Evolutionary conservation across 2,888 invertebrate genomes (phyloP), one percentile per base, ranked within the genome.

Genomic region (Colletes collaris): DNA sequence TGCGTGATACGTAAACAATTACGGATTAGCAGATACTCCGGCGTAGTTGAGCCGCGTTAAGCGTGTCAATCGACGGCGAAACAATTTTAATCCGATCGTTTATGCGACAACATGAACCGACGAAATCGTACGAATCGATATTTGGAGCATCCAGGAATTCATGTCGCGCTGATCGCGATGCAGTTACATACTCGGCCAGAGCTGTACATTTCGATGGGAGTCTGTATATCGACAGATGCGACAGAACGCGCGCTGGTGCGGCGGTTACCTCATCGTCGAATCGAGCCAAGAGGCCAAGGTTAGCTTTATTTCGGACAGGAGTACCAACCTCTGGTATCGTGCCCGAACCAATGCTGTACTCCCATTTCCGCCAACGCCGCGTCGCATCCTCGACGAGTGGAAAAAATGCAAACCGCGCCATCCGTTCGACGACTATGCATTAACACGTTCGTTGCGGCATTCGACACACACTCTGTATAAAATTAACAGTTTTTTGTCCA

Each of bases 281-380:
- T 67, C 71, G 71, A 81, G 81, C 76, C 81, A 84, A 86, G 70
- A 40, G 84, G 81, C 81, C 86, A 88, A 88, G 86, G 87, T 82
- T 81, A 70, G 69, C 76, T 84, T 81, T 79, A 76, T 84, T 74
- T 74, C 77, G 67, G 59, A 69, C 56, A 58, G 40, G 52, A 80
- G 63, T 58, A 68, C 44, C 56, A 60, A 44, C 55, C 53, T 35
- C 60, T 68, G 52, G 50, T 76, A 66, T 63, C 55, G 79, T 58
- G 65, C 53, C 76, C 64, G 59, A 56, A 59, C 72, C 80, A 78
- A 80, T 49, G 60, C 65, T 71, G 62, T 64, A 16, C 50, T 19
- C 50, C 52, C 60, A 37, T 46, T 74, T 81, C 46, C 72, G 60
- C 53, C 56, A 52, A 56, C 65, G 56, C 58, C 52, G 52, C 49